phyloP scores from a whole-genome alignment of 2,888 invertebrate species.

The Drosophila kambysellisi region DNA sequence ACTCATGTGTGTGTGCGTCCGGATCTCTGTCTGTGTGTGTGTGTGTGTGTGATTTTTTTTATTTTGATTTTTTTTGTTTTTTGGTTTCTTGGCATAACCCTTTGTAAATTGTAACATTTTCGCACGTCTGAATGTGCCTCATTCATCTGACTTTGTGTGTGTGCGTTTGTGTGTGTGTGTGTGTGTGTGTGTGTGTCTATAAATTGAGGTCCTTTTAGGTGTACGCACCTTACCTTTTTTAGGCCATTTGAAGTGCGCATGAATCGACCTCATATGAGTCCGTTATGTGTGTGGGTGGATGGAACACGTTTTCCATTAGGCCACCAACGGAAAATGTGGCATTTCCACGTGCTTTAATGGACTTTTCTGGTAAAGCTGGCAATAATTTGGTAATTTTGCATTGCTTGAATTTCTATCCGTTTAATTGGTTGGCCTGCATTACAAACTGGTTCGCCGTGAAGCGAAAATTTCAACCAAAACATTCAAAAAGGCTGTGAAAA shows the following conservation, averaged over 20 bases:
- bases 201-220: conserved; percentile 64
- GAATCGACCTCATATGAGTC: conserved; percentile 17
- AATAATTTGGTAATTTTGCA: conserved; percentile 15
- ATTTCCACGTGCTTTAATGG: conserved; percentile 70
- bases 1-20: conserved; percentile 20
- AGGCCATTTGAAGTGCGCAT: conserved; percentile 33
- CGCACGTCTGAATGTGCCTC: conserved; percentile 57
- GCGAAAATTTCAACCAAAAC: neutral
- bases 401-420: conserved; percentile 14
- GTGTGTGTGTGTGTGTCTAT: conserved; percentile 38
- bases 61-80: conserved; percentile 27
- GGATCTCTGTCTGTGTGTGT: neutral
- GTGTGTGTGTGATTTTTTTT: conserved; percentile 3
- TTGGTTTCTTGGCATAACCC: conserved; percentile 42
- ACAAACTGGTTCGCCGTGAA: neutral
- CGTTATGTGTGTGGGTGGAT: conserved; percentile 19
- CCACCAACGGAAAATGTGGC: conserved; percentile 52
- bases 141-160: conserved; percentile 13
- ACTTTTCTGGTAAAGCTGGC: conserved; percentile 63
- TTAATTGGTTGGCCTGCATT: conserved; percentile 8
- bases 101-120: conserved; percentile 72
- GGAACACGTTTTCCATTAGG: conserved; percentile 56
- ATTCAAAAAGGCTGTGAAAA: neutral
- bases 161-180: conserved; percentile 24
- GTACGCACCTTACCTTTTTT: conserved; percentile 57